Conservation (phyloP, 2,888 invertebrate species). For the Iselma pallidipennis region DNA sequence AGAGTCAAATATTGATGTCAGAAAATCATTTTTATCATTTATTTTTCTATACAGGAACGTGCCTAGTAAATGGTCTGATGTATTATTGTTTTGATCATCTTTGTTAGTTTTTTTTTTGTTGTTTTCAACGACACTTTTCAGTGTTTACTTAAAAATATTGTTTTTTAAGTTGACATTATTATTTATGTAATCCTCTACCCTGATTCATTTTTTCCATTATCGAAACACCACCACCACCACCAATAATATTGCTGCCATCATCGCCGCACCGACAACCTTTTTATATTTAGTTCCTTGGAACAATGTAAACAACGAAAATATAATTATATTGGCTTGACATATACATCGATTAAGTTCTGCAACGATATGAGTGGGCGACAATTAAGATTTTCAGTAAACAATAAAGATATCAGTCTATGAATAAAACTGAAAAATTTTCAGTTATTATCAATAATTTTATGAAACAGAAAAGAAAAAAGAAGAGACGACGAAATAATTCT, state of each 20-base stretch:
- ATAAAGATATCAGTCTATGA: background rate
- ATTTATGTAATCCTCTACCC: background rate
- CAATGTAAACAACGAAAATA: conserved; percentile 6
- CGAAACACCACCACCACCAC: background rate
- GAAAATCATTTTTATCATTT: no score
- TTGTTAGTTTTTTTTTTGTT: no score
- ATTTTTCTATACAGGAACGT: no score
- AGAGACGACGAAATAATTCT: no score
- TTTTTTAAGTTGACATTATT: background rate
- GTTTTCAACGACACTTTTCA: background rate
- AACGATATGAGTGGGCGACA: background rate
- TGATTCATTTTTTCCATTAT: background rate
- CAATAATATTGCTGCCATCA: background rate
- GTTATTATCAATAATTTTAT: no score
- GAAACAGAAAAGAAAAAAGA: no score
- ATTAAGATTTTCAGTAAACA: background rate
- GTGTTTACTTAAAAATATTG: background rate
- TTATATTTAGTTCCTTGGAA: conserved; percentile 5
- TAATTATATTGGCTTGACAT: conserved; percentile 9
- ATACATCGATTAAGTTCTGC: conserved; percentile 7
- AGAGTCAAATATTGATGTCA: no score
- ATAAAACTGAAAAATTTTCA: no score
- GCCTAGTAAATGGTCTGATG: no score
- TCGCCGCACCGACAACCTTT: background rate
- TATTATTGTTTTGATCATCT: no score